Conservation (phyloP, 2,888 invertebrate species). For the Drosophila subquinaria region DNA sequence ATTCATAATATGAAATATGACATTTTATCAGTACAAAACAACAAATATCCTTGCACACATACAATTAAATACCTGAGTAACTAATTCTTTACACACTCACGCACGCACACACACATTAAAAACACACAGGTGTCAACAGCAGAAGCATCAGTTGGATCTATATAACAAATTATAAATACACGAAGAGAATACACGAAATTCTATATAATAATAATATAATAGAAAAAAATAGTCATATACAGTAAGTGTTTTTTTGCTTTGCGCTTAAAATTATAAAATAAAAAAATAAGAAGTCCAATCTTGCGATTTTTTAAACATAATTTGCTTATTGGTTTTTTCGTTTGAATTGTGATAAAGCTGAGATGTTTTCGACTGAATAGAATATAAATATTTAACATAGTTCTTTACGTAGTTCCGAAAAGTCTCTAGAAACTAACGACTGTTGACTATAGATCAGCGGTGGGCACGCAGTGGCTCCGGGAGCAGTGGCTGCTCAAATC, state of each 20-base stretch:
- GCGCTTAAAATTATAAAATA: conserved; percentile 11
- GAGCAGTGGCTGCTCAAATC: too few relatives aligned
- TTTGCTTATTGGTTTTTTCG: conserved; percentile 8
- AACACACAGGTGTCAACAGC: conserved; percentile 14
- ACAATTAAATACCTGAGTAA: conserved; percentile 56
- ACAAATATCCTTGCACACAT: conserved; percentile 20
- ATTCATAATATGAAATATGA: conserved; percentile 3
- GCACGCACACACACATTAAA: not conserved
- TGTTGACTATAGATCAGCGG: conserved; percentile 14
- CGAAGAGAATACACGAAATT: conserved; percentile 20
- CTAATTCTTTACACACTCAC: conserved; percentile 29
- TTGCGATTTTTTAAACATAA: conserved; percentile 12
- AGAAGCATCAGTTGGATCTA: conserved; percentile 17
- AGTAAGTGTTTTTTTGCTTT: conserved; percentile 15
- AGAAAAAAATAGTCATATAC: conserved; percentile 12
- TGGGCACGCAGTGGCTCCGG: too few relatives aligned
- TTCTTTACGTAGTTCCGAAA: conserved; percentile 38
- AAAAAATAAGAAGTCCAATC: conserved; percentile 6
- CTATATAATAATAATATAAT: conserved; percentile 8
- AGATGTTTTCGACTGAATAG: conserved; percentile 53
- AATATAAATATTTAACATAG: conserved; percentile 55
- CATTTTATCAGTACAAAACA: conserved; percentile 44
- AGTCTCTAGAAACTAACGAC: conserved; percentile 44
- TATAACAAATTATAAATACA: conserved; percentile 44
- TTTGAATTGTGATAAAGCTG: conserved; percentile 53